Base-by-base conservation (phyloP, 64 coral and sea anemone genomes). In the Pachyseris speciosa region DNA sequence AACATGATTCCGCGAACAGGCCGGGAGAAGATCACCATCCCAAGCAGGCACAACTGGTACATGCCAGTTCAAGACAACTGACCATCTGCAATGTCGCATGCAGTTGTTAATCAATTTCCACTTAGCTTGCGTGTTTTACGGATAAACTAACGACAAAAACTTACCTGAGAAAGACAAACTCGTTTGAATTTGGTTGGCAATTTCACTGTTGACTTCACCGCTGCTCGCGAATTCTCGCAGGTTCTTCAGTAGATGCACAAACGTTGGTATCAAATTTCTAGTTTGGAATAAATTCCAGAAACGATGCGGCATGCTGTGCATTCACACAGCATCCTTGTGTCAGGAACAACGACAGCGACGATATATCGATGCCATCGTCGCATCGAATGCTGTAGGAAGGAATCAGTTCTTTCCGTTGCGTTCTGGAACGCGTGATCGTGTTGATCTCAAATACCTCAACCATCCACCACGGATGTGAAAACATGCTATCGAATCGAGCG, bases 331-430 rank as follows among this genome's bases (percentile, higher is more conserved):
- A 81, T 22, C 48, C 57, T 26, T 59, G 29, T 22, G 38, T 74
- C 29, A 81, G 77, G 37, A 81, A 81, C 48, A 81, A 63, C 48
- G 57, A 63, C 1, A 81, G 19, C 29, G 59, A 19, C 15, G 49
- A 57, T 81, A 40, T 60, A 40, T 81, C 49, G 26, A 81, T 50
- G 7, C 77, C 77, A 9, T 63, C 57, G 77, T 81, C 77, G 4
- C 29, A 58, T 58, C 77, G 48, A 81, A 63, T 63, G 26, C 77
- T 37, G 49, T 81, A 81, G 0, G 30, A 58, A 17, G 77, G 77
- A 63, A 63, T 81, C 48, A 12, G 25, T 26, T 81, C 74, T 13
- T 39, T 19, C 8, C 49, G 48, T 43, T 37, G 13, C n/a, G 28
- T 58, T 4, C 36, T 58, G 29, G n/a, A n/a, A 58, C 33, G 7